A percentile compares a stretch with the other conserved stretches of the same genome.
Conservation (phyloP, 1,140 invertebrate genomes). For the Drosophila trapezifrons region DNA sequence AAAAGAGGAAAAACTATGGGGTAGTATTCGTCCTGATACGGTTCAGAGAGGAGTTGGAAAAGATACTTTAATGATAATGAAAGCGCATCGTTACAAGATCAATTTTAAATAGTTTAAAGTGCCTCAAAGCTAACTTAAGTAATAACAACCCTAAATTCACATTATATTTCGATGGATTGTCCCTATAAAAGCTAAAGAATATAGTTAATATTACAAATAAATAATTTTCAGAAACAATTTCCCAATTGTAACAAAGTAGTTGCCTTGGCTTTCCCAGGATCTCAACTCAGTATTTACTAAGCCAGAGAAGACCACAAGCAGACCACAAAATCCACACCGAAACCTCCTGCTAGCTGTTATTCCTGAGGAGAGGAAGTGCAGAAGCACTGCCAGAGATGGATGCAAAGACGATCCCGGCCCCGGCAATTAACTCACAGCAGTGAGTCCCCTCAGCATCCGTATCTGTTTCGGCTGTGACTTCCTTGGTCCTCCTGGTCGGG, state of each 20-base stretch:
- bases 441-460: slow-evolving; percentile 16
- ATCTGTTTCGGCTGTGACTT: slow-evolving; percentile 9
- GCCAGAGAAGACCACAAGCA: slow-evolving; percentile 5
- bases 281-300: slow-evolving; percentile 20
- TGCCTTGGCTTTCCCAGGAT: slow-evolving; percentile 1
- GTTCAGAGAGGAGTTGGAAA: neutral
- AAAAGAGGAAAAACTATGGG: neutral
- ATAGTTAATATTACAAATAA: neutral
- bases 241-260: slow-evolving; percentile 2
- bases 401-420: slow-evolving; percentile 65
- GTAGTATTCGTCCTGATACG: neutral
- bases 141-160: no score
- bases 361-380: neutral
- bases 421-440: slow-evolving; percentile 64
- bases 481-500: slow-evolving; percentile 30
- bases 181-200: no score
- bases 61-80: no score
- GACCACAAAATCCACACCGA: slow-evolving; percentile 15
- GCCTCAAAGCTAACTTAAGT: no score
- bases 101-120: no score
- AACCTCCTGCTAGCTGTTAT: slow-evolving; percentile 8
- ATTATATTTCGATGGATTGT: neutral
- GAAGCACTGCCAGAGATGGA: slow-evolving; percentile 14
- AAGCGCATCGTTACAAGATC: no score
- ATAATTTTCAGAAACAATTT: neutral